Percentiles rank a stretch among this genome's conserved stretches.
Conservation (phyloP, 2,113 vertebrate genomes). For the Pampusana beccarii region DNA sequence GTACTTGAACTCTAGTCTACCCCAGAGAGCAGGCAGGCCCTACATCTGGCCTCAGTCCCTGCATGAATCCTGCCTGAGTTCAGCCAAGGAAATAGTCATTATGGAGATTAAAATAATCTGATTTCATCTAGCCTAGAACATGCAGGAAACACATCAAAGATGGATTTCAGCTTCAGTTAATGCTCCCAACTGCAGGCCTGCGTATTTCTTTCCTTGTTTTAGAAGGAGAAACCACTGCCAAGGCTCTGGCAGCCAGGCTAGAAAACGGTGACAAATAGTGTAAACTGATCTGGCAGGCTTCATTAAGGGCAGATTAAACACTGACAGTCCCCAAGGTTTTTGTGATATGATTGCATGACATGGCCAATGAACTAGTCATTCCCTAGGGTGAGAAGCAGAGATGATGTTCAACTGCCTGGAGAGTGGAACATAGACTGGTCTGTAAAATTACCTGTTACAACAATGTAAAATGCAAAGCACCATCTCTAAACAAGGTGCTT, state of each 20-base stretch:
- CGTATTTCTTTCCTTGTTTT: neutral
- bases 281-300: conserved; percentile 43
- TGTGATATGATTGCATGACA: conserved; percentile 50
- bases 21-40: neutral
- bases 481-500: neutral
- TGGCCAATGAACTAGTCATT: conserved; percentile 26
- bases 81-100: conserved; percentile 27
- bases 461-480: neutral
- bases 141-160: conserved; percentile 29
- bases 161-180: conserved; percentile 34
- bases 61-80: neutral
- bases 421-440: neutral
- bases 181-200: neutral
- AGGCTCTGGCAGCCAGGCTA: conserved; percentile 1
- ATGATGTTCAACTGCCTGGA: neutral
- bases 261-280: conserved; percentile 50
- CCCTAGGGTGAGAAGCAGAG: conserved; percentile 14
- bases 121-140: conserved; percentile 33
- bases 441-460: neutral
- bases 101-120: conserved; percentile 44
- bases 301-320: conserved; percentile 57
- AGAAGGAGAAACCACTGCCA: conserved; percentile 19
- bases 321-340: conserved; percentile 53
- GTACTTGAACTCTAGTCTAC: neutral
- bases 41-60: neutral